Base-by-base conservation (phyloP, 2,113 vertebrate species). In the Mesoclemmys tuberculata region DNA sequence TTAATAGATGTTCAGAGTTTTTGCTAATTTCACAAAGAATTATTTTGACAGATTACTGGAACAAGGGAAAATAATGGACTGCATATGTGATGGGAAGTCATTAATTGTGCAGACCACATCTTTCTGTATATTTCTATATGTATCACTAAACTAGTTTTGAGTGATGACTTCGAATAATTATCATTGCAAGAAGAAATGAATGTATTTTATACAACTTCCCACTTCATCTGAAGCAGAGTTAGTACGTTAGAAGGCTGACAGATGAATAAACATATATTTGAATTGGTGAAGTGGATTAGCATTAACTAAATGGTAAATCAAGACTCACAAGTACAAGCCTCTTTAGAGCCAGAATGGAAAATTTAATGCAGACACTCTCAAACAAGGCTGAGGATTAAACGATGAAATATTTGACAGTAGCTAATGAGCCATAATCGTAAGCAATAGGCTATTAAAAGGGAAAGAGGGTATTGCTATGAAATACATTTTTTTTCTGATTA, bases 391-490 rank as follows among this genome's bases (percentile, higher is more conserved):
- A 97, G 95, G 95, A 98, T 95, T 95, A 97, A 89, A 89, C 97
- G 96, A 94, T 97, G 95, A 98, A 97, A 97, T 97, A 95, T 98
- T 97, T 97, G 97, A 96, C 95, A 96, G 95, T 91, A 96, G 90
- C 90, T 97, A 98, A 98, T 97, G 90, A 98, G 80, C 95, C 97
- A 96, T 97, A 93, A 98, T 96, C 91, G 94, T 94, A 97, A 97
- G 96, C 92, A 97, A 97, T n/a, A 96, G 92, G 90, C 93, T 98
- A 92, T 95, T 98, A 97, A 97, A 97, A 97, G 87, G 82, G 75
- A 95, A 97, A 97, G 92, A 91, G 78, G 24, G 92, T 97, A 98
- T 96, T 96, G 84, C 85, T 94, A 93, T 95, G 90, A 97, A 96
- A 95, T 84, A 58, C 87, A 89, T 68, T 68, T 80, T 95, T 95